Evolutionary conservation across 35 echinoderm and acorn worm species (phyloP), one percentile per base, ranked within the genome.

Genomic region (Lytechinus pictus): DNA sequence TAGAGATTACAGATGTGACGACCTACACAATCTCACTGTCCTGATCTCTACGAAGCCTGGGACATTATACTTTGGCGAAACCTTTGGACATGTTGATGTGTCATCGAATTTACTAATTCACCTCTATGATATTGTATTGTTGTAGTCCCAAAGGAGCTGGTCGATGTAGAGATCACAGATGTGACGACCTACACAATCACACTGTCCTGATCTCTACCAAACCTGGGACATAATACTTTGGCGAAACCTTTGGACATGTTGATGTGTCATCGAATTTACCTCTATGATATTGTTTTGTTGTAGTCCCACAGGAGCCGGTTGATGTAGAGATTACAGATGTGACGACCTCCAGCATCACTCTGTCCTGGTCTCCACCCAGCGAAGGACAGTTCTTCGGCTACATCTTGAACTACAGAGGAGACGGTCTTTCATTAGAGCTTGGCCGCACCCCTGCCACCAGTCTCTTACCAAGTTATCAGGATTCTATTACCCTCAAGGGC

Each of bases 321-420:
- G 27, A 52, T 12, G 16, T 54, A 8, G 52, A 9, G 29, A 12
- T 88, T 29, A 11, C 87, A 10, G 55, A 66, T 21, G 55, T 61
- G 57, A 95, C 87, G 10, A 91, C 55, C 55, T 95, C 86, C 89
- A 52, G 86, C 13, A 92, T 96, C 16, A 72, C 86, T 13, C 86
- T 96, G 19, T 33, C 19, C 16, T 96, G 96, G 96, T 87, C 88
- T 71, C n/a, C 87, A 56, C 96, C 96, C 7, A 21, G 86, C 57
- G 57, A 51, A 21, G 96, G 94, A n/a, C 56, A 96, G 54, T 96
- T 91, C 58, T 28, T 95, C 91, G 96, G 96, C 27, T 96, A 96
- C 94, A 91, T 91, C 44, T n/a, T 96, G 44, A 16, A 87, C 54
- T 96, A 96, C 56, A 61, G 9, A 28, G 92, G 92, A 7, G 57